Evolutionary conservation across 2,113 vertebrate species (phyloP).

Genomic region (Cinclus cinclus): DNA sequence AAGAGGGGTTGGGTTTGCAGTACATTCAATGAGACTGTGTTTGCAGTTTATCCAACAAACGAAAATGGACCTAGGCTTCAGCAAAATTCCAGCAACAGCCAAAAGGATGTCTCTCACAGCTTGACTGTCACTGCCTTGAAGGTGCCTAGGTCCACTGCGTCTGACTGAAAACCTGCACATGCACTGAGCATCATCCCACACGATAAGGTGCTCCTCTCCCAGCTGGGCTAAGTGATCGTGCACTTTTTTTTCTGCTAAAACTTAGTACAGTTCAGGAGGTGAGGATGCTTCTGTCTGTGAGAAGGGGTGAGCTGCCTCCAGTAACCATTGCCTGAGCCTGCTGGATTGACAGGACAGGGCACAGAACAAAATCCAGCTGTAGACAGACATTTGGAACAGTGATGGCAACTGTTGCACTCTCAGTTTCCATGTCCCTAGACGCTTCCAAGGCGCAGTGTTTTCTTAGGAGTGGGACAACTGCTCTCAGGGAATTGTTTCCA

Average conservation of each 20-base stretch:
- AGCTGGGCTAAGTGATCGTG: fast-evolving
- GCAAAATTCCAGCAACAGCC: not conserved
- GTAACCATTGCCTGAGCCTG: not conserved
- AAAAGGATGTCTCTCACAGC: not conserved
- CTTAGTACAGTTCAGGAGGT: not conserved
- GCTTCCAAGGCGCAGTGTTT: not conserved
- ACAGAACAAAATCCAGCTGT: not conserved
- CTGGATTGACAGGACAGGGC: not conserved
- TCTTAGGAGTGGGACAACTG: not conserved
- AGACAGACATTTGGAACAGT: not conserved
- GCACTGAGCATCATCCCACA: fast-evolving
- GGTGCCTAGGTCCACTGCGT: not conserved
- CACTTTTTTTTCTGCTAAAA: not conserved
- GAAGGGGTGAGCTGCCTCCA: not conserved
- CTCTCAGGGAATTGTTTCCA: not conserved
- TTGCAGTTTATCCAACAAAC: not conserved
- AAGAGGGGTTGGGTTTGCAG: not conserved
- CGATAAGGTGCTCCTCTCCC: not conserved
- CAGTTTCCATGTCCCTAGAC: not conserved
- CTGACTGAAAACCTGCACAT: not conserved
- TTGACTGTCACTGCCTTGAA: not conserved
- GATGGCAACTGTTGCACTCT: not conserved
- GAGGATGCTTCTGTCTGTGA: not conserved
- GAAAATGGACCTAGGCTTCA: not conserved
- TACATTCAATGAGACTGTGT: not conserved